phyloP scores from a whole-genome alignment of 2,888 invertebrate species.

The Sicus ferrugineus region DNA sequence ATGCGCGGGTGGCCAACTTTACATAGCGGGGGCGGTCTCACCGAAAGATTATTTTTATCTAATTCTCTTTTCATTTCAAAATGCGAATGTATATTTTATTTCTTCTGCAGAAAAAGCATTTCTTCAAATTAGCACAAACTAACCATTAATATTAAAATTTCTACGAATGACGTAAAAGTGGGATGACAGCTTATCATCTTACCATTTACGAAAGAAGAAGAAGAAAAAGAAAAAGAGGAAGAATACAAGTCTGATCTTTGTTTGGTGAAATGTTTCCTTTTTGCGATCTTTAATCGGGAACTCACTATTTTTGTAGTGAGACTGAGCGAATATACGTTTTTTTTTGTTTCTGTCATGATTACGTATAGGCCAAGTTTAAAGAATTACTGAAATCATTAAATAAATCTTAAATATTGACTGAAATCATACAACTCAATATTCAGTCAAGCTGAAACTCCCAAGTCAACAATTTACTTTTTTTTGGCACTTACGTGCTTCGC shows the following conservation, averaged over 20 bases:
- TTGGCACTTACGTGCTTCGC: neutral
- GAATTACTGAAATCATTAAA: no score
- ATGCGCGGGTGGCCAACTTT: no score
- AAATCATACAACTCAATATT: no score
- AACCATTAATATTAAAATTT: neutral
- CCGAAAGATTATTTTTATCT: no score
- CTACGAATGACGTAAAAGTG: neutral
- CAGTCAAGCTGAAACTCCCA: no score
- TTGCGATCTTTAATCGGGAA: conserved; percentile 9
- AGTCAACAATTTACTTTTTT: neutral
- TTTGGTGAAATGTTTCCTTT: neutral
- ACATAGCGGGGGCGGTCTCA: no score
- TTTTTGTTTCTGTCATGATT: no score
- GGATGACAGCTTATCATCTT: no score
- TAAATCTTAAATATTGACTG: no score
- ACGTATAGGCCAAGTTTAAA: neutral
- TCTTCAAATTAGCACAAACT: neutral
- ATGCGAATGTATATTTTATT: no score
- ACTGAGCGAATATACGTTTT: neutral
- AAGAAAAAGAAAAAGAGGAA: neutral
- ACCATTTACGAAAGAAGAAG: neutral
- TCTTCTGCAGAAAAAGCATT: no score
- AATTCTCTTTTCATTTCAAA: no score
- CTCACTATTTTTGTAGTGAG: neutral
- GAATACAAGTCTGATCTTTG: neutral